These are phyloP conservation scores for Lasioglossum vierecki DNA, from an alignment of 2,888 invertebrate species.

Conservation along the genomic window DNA sequence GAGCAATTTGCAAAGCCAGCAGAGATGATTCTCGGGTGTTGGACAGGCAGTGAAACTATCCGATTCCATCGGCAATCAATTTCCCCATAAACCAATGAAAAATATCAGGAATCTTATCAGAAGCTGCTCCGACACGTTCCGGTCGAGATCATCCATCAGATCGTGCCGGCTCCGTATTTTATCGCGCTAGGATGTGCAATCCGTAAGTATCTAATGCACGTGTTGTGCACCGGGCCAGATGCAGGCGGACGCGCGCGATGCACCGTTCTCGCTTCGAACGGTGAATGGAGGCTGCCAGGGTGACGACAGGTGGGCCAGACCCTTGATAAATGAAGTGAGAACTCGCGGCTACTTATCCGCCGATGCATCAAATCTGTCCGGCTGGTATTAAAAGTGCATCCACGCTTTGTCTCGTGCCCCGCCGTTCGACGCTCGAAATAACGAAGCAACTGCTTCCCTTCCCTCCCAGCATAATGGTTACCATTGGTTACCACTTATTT, in stretches of 20 bases:
- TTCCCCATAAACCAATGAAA: conserved; percentile 49
- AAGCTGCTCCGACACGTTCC: conserved; percentile 52
- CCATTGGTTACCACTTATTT: neutral
- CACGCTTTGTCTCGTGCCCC: conserved; percentile 42
- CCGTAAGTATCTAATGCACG: conserved; percentile 65
- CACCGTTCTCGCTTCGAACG: conserved; percentile 31
- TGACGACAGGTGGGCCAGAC: conserved; percentile 75
- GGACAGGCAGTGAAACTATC: neutral
- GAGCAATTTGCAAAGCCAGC: conserved; percentile 6
- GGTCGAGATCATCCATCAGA: conserved; percentile 67
- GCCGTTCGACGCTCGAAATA: neutral
- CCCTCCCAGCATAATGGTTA: neutral
- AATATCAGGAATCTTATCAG: conserved; percentile 63
- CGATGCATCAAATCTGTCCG: conserved; percentile 77
- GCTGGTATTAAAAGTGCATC: conserved; percentile 67
- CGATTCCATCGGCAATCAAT: conserved; percentile 49
- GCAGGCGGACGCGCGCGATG: conserved; percentile 25
- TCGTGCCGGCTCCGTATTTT: conserved; percentile 51
- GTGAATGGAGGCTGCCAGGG: conserved; percentile 61
- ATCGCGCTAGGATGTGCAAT: conserved; percentile 44
- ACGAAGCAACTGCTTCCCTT: neutral
- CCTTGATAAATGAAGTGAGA: conserved; percentile 78
- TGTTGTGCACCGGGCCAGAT: conserved; percentile 51
- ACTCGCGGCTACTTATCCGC: conserved; percentile 76
- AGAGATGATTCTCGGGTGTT: neutral